phyloP scores from a whole-genome alignment of 2,113 vertebrate species.

The Nicator chloris region DNA sequence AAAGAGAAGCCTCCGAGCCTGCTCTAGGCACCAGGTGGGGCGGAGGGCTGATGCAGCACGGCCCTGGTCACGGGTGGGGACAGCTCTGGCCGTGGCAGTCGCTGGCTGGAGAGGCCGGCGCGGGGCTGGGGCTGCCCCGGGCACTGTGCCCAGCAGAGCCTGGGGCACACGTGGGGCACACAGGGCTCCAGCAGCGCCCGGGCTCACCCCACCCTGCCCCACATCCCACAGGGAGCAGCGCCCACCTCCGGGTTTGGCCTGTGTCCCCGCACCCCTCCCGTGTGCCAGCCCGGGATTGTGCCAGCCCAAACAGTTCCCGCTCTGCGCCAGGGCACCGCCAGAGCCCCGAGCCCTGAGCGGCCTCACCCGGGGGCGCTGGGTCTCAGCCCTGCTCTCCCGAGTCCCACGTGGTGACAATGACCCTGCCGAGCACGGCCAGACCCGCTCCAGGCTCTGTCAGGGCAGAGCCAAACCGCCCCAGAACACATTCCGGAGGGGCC shows the following conservation, averaged over 20 bases:
- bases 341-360: neutral
- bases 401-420: neutral
- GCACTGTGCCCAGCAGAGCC: no score
- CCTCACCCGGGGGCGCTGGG: neutral
- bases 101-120: accelerated
- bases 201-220: neutral
- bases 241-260: neutral
- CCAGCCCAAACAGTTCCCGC: neutral
- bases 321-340: neutral
- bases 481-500: accelerated
- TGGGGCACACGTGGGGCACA: accelerated
- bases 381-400: neutral
- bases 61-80: neutral
- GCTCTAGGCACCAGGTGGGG: neutral
- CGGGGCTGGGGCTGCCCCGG: neutral
- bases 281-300: neutral
- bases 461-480: accelerated
- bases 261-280: accelerated
- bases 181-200: neutral
- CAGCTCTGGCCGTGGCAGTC: neutral
- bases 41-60: neutral
- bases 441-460: neutral
- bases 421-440: neutral
- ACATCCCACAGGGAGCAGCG: neutral
- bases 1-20: accelerated